Evolutionary conservation across 1,140 invertebrate genomes (phyloP), one percentile per base, ranked within the genome.

Genomic region (Sarcophaga peregrina): DNA sequence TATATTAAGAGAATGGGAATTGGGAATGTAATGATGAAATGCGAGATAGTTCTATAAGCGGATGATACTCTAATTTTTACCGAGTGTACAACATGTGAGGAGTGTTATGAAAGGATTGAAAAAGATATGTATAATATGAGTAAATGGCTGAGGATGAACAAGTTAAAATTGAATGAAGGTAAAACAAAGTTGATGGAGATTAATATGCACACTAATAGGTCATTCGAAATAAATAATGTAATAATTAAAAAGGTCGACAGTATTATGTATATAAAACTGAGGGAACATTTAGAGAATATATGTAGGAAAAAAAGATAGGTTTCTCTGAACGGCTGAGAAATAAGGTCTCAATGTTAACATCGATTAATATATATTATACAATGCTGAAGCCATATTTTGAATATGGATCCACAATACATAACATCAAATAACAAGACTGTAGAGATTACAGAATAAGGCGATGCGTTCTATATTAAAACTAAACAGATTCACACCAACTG

Each of bases 91-190:
- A 62, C 13, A 11, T 8, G 45, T 54, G 17, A 81, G 11, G 52
- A 37, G 1, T 68, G 80, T 62, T 9, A 81, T 11, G 52, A 81
- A 15, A 81, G 68, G 17, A 11, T 81, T 46, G 15, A 13, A 13
- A 7, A 45, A 8, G 54, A 81, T 47, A 62, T 81, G 5, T 45
- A 68, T 0, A 62, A 68, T 10, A 46, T 81, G 3, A 81, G 25
- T 62, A 81, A 68, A 62, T 58, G 80, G 80, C 46, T 81, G 37
- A 81, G 37, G 45, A 81, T 81, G 80, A 81, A 81, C 52, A 81
- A 81, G 46, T 25, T 81, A 62, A 81, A 81, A 68, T 17, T 58
- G 68, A 81, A 80, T 80, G 78, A 80, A 54, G 20, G 13, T 50
- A 80, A 80, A 52, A 80, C 78, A 8, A 80, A 80, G 54, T 8